Evolutionary conservation across 2,888 invertebrate species (phyloP).

Genomic region (Parelbella ahira): DNA sequence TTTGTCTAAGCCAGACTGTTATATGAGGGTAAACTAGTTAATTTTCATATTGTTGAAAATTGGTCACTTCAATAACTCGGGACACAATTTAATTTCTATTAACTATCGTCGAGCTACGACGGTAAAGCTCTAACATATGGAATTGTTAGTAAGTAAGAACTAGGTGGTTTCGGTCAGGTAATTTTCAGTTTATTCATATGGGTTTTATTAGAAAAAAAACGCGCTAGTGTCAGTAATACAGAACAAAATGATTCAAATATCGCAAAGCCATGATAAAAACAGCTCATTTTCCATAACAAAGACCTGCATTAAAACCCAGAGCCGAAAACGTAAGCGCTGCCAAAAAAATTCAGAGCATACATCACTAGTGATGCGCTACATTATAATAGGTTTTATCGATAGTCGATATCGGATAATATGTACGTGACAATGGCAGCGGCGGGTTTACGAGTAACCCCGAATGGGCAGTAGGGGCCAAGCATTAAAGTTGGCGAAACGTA

Average conservation of each 20-base stretch:
- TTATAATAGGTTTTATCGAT: constrained; percentile 42
- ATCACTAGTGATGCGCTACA: constrained; percentile 38
- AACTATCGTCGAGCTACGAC: too few species aligned
- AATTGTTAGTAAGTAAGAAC: too few species aligned
- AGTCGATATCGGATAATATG: constrained; percentile 39
- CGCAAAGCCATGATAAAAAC: neutral
- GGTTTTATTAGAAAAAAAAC: neutral
- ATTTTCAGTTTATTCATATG: too few species aligned
- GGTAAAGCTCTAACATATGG: too few species aligned
- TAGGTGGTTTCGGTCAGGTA: too few species aligned
- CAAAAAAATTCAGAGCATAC: constrained; percentile 29
- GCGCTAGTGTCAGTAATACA: neutral
- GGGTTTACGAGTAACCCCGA: constrained; percentile 40
- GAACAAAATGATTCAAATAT: neutral
- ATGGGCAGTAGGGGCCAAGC: constrained; percentile 18
- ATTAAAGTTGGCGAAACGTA: neutral
- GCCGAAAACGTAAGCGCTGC: constrained; percentile 10
- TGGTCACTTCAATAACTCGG: too few species aligned
- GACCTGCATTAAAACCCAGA: constrained; percentile 3
- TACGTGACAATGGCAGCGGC: constrained; percentile 40
- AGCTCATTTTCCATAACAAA: constrained; percentile 1
- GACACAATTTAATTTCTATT: too few species aligned
- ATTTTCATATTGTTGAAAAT: too few species aligned
- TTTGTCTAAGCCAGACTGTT: too few species aligned
- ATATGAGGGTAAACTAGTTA: too few species aligned